Conservation (phyloP, 1,140 invertebrate genomes). For the Apocrypta bakeri region DNA sequence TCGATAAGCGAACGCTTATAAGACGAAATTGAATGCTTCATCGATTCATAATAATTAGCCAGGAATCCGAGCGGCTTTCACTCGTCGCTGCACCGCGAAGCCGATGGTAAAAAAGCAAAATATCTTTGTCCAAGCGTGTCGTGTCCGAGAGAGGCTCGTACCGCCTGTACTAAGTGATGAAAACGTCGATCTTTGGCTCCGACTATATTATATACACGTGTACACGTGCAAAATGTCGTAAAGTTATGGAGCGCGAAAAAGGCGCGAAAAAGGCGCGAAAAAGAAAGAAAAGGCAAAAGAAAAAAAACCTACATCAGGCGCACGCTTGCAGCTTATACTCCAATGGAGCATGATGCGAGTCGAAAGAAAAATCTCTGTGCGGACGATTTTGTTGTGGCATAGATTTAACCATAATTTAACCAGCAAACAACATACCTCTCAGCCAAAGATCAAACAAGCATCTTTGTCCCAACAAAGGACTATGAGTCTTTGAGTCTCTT, state of each 20-base stretch:
- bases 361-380: too few species aligned
- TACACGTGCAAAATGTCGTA: neutral
- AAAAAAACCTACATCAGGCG: too few species aligned
- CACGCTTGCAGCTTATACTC: neutral
- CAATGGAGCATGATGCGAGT: slow-evolving; percentile 16
- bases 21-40: slow-evolving; percentile 30
- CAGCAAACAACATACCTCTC: too few species aligned
- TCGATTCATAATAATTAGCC: slow-evolving; percentile 38
- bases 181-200: neutral
- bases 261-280: too few species aligned
- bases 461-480: too few species aligned
- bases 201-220: neutral
- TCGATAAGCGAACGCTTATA: neutral
- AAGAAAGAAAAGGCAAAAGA: too few species aligned
- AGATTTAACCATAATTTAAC: too few species aligned
- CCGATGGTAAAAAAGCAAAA: neutral
- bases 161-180: neutral
- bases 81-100: neutral
- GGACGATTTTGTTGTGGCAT: too few species aligned
- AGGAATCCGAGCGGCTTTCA: slow-evolving; percentile 12
- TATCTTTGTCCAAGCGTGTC: slow-evolving; percentile 31
- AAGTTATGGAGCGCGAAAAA: too few species aligned
- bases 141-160: neutral
- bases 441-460: too few species aligned
- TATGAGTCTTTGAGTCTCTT: too few species aligned